Evolutionary conservation across 1,140 invertebrate genomes (phyloP), one percentile per base, ranked within the genome.

Genomic region (Patella vulgata): DNA sequence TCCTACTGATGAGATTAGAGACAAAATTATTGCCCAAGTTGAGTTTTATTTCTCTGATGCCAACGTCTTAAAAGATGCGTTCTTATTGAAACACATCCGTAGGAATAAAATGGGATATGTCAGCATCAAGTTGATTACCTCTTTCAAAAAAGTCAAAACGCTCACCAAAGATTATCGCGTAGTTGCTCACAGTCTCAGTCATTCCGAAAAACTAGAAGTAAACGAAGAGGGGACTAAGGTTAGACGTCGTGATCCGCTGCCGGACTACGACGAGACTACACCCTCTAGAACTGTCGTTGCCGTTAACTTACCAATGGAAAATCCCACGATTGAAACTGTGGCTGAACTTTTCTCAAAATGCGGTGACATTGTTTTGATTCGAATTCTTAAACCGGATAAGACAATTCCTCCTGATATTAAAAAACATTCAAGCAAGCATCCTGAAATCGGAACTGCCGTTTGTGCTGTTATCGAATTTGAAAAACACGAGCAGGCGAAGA

Each of bases 81-180:
- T 98, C 82, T 85, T 98, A 5, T 82, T 97, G 36, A 98, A 97
- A 82, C 95, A 97, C 82, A 94, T 97, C 3, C 89, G 93, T 33
- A 87, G 95, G 25, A 96, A 97, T 80, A 96, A 96, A 81, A 93
- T 96, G 82, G 95, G 96, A 11, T 97, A 92, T 83, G 95, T 98
- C 1, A 95, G 93, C 33, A 85, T 97, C 8, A 97, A 97, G 82
- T 85, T 98, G 40, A 95, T 97, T 53, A 95, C 94, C 1, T 95
- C 93, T 70, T 85, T 86, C 55, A 81, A 97, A 78, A 89, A 94
- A 48, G 94, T 97, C 27, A 86, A 84, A 70, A 74, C 79, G 12
- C 84, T 97, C 33, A 95, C 93, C 5, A 93, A 94, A 78, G 95
- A 97, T 78, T 97, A 95, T 92, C 88, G 93, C 54, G 91, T 93